Evolutionary conservation across 2,113 vertebrate genomes (phyloP).

Genomic region (Daubentonia madagascariensis): DNA sequence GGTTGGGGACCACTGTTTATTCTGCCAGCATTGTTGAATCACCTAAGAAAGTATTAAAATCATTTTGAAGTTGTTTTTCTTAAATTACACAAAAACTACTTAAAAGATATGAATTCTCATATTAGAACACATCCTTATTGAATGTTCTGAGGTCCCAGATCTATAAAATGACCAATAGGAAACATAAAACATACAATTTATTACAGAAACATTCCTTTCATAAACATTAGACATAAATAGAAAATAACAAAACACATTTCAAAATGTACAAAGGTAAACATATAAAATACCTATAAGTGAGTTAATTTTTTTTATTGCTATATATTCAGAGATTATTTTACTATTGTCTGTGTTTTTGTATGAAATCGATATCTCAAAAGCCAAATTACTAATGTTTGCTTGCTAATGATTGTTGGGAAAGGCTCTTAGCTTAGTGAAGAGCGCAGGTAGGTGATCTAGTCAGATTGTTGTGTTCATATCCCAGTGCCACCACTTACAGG

Average conservation of each 20-base stretch:
- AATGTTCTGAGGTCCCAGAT: neutral
- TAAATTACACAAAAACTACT: neutral
- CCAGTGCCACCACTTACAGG: neutral
- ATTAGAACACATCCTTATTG: neutral
- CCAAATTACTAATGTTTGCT: neutral
- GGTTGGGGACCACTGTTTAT: neutral
- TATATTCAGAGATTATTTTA: neutral
- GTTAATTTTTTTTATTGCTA: neutral
- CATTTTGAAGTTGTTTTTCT: slow-evolving; percentile 1
- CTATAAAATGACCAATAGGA: neutral
- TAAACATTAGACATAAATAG: neutral
- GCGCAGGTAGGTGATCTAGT: neutral
- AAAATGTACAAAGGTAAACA: neutral
- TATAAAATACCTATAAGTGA: neutral
- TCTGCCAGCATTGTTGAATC: neutral
- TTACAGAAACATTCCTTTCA: neutral
- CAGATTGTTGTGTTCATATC: neutral
- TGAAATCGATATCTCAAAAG: neutral
- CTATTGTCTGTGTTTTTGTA: neutral
- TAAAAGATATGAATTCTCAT: neutral
- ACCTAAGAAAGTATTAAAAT: neutral
- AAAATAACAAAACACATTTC: neutral
- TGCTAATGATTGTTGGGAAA: neutral
- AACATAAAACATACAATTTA: neutral
- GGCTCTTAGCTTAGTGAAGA: neutral